Percentiles rank a stretch among this genome's conserved stretches.
phyloP scores from a whole-genome alignment of 53 echinoderm and acorn worm genomes.

The Mesocentrotus franciscanus region DNA sequence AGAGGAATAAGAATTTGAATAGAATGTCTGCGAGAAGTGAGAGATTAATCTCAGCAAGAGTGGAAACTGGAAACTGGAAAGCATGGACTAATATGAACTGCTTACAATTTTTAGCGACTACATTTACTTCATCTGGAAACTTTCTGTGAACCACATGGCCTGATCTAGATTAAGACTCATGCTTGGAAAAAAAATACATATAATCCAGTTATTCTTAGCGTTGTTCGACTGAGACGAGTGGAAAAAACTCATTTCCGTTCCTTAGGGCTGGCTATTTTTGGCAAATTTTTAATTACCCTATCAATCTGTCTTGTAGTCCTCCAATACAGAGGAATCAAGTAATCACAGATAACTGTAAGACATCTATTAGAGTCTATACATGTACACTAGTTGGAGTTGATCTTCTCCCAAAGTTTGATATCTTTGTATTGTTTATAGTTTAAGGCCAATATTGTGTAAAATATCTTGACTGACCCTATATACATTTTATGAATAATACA shows the following conservation, averaged over 20 bases:
- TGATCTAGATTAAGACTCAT: slow-evolving; percentile 5
- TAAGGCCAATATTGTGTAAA: too few relatives aligned
- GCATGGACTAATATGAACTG: too few relatives aligned
- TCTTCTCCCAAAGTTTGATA: neutral
- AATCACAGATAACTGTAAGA: neutral
- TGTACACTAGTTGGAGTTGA: neutral
- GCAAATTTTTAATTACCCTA: slow-evolving; percentile 29
- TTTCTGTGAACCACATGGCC: neutral
- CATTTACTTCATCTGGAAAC: too few relatives aligned
- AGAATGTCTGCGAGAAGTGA: too few relatives aligned
- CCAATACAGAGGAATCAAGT: neutral
- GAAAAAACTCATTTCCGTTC: slow-evolving; percentile 48
- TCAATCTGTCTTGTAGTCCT: neutral
- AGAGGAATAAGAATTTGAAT: too few relatives aligned
- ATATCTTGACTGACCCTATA: too few relatives aligned
- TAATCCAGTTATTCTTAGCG: slow-evolving; percentile 35
- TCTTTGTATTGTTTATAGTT: too few relatives aligned
- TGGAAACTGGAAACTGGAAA: too few relatives aligned
- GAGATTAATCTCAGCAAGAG: too few relatives aligned
- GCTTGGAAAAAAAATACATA: slow-evolving; percentile 25
- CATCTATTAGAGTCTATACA: too few relatives aligned
- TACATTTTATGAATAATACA: too few relatives aligned
- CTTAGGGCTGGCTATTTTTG: slow-evolving; percentile 6
- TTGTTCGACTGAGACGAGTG: slow-evolving; percentile 30
- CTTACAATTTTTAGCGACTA: too few relatives aligned